Percentiles rank a stretch among this genome's conserved stretches.
Conservation (phyloP, 2,113 vertebrate genomes). For the Aplodontia rufa region DNA sequence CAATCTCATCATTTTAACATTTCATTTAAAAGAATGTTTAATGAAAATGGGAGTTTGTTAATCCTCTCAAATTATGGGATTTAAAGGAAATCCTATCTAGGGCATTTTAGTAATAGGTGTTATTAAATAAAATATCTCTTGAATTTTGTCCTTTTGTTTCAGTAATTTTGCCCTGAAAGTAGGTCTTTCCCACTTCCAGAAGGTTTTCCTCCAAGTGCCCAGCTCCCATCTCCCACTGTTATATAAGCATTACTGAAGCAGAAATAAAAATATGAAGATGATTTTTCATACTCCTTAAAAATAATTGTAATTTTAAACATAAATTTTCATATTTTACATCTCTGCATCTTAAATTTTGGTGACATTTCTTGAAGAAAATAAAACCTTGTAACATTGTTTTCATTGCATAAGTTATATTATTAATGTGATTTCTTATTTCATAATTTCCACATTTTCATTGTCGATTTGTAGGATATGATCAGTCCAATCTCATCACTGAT, state of each 20-base stretch:
- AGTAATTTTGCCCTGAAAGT: neutral
- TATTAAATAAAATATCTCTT: neutral
- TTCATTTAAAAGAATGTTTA: constrained; percentile 55
- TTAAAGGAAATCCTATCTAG: neutral
- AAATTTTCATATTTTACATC: neutral
- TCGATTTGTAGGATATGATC: neutral
- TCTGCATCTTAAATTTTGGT: neutral
- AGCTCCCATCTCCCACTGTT: neutral
- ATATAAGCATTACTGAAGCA: neutral
- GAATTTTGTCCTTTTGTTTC: neutral
- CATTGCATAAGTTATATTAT: neutral
- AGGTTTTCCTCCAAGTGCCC: neutral
- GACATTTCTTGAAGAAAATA: neutral
- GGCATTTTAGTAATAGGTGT: neutral
- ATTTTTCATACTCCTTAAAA: neutral
- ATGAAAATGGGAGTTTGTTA: neutral
- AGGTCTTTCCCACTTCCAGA: neutral
- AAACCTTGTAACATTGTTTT: neutral
- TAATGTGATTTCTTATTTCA: neutral
- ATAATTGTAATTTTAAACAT: neutral
- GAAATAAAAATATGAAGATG: neutral
- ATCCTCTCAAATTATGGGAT: neutral
- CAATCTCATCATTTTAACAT: neutral
- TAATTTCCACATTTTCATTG: neutral
- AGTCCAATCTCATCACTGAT: neutral